These are phyloP conservation scores for Eurypyga helias DNA, from an alignment of 2,113 vertebrate species.

Conservation along the genomic window DNA sequence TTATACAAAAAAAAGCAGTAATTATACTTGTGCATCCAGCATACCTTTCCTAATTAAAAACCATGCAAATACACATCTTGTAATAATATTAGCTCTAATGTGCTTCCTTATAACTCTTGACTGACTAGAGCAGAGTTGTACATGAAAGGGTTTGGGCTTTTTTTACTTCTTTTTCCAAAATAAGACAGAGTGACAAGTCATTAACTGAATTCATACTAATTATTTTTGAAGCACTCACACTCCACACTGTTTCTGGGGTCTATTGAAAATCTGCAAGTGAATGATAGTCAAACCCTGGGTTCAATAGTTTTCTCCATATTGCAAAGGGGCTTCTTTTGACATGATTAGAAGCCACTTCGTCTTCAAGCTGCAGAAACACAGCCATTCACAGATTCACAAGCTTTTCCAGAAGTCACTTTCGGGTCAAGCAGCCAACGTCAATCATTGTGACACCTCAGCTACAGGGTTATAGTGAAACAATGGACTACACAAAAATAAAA, in stretches of 20 bases:
- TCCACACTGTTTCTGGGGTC: not conserved
- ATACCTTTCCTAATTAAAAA: slow-evolving; percentile 52
- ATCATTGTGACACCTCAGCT: not conserved
- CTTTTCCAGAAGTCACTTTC: not conserved
- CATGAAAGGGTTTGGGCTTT: not conserved
- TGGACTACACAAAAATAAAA: not conserved
- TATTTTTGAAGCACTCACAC: not conserved
- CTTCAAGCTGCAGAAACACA: not conserved
- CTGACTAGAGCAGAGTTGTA: not conserved
- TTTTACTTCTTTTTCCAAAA: not conserved
- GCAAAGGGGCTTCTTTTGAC: not conserved
- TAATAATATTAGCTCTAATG: not conserved
- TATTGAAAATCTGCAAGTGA: not conserved
- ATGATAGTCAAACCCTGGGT: not conserved
- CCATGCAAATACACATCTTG: slow-evolving; percentile 7
- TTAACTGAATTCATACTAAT: not conserved
- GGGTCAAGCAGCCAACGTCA: not conserved
- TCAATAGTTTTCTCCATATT: not conserved
- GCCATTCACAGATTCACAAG: not conserved
- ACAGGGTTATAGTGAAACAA: not conserved
- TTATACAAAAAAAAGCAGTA: not conserved
- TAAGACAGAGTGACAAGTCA: not conserved
- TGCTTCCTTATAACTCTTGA: slow-evolving; percentile 1
- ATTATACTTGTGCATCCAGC: not conserved
- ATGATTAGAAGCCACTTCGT: not conserved